These are phyloP conservation scores for Pseudochaenichthys georgianus DNA, from an alignment of 2,797 vertebrate genomes.

Conservation along the genomic window DNA sequence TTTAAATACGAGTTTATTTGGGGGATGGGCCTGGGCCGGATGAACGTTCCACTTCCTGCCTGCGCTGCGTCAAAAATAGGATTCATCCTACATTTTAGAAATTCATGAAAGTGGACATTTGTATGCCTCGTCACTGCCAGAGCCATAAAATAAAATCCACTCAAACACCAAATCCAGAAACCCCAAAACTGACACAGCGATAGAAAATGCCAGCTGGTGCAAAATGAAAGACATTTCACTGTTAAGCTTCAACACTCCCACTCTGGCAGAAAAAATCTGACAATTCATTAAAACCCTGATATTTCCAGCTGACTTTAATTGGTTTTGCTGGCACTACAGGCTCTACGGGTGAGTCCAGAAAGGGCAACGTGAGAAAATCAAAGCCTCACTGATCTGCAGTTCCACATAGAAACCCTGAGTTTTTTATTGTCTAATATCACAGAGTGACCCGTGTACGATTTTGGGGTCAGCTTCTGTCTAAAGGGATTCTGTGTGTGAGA, in stretches of 20 bases:
- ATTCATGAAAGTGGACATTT: conserved; percentile 8
- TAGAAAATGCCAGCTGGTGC: conserved; percentile 43
- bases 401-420: conserved; percentile 7
- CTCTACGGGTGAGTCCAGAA: conserved; percentile 18
- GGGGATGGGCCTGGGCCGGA: no score
- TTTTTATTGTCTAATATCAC: conserved; percentile 52
- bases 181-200: conserved; percentile 18
- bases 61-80: no score
- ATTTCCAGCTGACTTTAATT: conserved; percentile 58
- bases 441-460: conserved; percentile 32
- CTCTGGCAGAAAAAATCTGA: conserved; percentile 21
- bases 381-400: conserved; percentile 45
- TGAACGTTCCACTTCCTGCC: no score
- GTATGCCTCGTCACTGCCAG: neutral
- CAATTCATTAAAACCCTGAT: conserved; percentile 64
- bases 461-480: conserved; percentile 11
- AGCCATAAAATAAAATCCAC: conserved; percentile 4
- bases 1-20: no score
- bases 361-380: conserved; percentile 46
- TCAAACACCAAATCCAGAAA: neutral
- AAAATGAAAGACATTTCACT: conserved; percentile 41
- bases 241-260: conserved; percentile 12
- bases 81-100: no score
- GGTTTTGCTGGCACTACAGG: conserved; percentile 40
- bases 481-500: conserved; percentile 2